Base-by-base conservation (phyloP, 2,888 invertebrate genomes). In the Petrolisthes manimaculis region DNA sequence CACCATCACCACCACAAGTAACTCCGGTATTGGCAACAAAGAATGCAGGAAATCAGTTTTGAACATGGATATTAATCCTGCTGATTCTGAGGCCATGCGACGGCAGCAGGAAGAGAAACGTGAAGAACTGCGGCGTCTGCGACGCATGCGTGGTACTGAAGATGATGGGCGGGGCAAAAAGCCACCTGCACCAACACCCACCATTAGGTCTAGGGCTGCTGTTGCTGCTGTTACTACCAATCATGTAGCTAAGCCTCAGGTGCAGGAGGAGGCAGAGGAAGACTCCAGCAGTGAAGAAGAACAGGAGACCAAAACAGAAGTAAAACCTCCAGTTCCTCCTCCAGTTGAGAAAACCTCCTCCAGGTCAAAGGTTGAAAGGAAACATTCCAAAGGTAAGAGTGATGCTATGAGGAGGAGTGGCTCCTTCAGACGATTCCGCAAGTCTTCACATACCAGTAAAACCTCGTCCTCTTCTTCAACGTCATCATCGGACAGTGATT, bases 381-480 rank as follows among this genome's bases (percentile, higher is more conserved):
- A 86, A 89, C 91, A 91, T 91, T 91, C 91, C 91, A 89, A 89
- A 61, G 91, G 91, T 5, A 91, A 88, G 81, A 83, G 86, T 37
- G 90, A 90, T 78, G 82, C 86, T 14, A 82, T 90, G 84, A 77
- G 89, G 21, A 81, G 85, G 18, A 91, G 89, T 86, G 88, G 88
- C 12, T 88, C 91, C 12, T 61, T 89, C 81, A 74, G 88, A 24
- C 82, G 86, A n/a, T 75, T 84, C 37, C 86, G 91, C 54, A 83
- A 84, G 55, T 84, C 90, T 14, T 83, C 89, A 14, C 86, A 85
- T 24, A 84, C 87, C 14, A 89, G 89, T 74, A 88, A 79, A 53
- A 54, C 89, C 21, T 85, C 89, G n/a, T 86, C 87, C 56, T 78
- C 86, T n/a, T 80, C 88, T 1, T 75, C 82, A 2, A 82, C 87